Percentiles rank a stretch among this genome's conserved stretches.
These are phyloP conservation scores for Sciurus vulgaris DNA, from an alignment of 2,797 vertebrate species.

Conservation along the genomic window DNA sequence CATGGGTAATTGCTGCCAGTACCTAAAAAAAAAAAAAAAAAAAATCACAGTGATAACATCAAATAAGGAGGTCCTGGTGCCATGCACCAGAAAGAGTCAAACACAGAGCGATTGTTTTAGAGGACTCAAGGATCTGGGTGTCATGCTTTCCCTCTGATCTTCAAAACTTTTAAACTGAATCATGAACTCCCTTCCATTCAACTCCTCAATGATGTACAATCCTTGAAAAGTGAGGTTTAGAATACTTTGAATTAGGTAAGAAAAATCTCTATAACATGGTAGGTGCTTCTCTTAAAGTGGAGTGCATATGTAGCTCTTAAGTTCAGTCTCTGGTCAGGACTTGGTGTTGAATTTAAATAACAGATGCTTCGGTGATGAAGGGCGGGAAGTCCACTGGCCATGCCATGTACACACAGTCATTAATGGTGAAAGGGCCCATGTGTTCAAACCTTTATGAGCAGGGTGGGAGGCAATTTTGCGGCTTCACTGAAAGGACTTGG, in stretches of 20 bases:
- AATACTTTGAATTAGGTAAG: background rate
- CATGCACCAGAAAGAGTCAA: background rate
- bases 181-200: background rate
- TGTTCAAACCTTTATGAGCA: constrained; percentile 84
- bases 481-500: constrained; percentile 72
- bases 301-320: background rate
- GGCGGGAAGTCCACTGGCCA: constrained; percentile 86
- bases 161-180: background rate
- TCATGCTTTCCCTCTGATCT: background rate
- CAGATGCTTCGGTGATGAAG: constrained; percentile 85
- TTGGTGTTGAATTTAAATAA: constrained; percentile 71
- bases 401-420: constrained; percentile 88
- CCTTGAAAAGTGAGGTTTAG: constrained; percentile 5
- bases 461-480: constrained; percentile 74
- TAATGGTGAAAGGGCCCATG: constrained; percentile 86
- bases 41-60: background rate
- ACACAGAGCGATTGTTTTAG: background rate
- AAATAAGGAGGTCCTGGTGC: background rate
- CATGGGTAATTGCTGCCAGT: too few relatives aligned
- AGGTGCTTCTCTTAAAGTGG: background rate
- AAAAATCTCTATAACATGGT: background rate
- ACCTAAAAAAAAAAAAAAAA: too few relatives aligned
- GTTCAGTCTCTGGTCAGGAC: constrained; percentile 49
- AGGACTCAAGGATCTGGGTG: background rate
- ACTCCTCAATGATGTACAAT: constrained; percentile 23